Percentiles rank a stretch among this genome's conserved stretches.
phyloP scores from a whole-genome alignment of 2,797 vertebrate genomes.

The Chromis chromis region DNA sequence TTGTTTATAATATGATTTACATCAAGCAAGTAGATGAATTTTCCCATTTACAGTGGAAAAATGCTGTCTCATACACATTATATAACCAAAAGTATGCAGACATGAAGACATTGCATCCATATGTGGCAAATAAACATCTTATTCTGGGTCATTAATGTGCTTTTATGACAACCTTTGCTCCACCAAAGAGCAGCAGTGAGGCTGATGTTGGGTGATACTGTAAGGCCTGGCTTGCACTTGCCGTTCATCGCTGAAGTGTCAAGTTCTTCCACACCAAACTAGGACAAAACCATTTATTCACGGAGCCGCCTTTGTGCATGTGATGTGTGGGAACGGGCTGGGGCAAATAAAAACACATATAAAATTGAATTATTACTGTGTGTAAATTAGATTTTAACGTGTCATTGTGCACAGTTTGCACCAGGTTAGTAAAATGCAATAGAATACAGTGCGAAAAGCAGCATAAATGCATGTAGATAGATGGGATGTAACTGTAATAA shows the following conservation, averaged over 20 bases:
- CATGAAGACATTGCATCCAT: background rate
- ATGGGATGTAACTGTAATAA: background rate
- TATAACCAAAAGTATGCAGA: background rate
- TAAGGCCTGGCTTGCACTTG: background rate
- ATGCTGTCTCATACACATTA: background rate
- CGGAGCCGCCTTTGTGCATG: background rate
- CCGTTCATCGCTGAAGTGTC: background rate
- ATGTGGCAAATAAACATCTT: conserved; percentile 2
- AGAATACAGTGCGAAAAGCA: background rate
- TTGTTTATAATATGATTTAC: conserved; percentile 12
- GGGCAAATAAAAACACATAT: background rate
- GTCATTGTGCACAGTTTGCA: background rate
- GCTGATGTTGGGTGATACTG: conserved; percentile 6
- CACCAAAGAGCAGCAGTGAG: background rate
- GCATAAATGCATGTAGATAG: background rate
- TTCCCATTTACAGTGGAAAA: background rate
- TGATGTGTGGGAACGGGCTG: background rate
- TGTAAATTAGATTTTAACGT: conserved; percentile 12
- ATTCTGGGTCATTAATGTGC: background rate
- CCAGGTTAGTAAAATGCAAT: background rate
- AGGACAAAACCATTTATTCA: background rate
- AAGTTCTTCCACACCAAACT: conserved; percentile 2
- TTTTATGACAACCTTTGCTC: background rate
- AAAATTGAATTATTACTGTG: background rate
- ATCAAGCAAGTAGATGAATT: conserved; percentile 3